A percentile compares a stretch with the other conserved stretches of the same genome.
These are phyloP conservation scores for Chrysomallon squamiferum DNA, from an alignment of 1,140 invertebrate genomes.

Conservation along the genomic window DNA sequence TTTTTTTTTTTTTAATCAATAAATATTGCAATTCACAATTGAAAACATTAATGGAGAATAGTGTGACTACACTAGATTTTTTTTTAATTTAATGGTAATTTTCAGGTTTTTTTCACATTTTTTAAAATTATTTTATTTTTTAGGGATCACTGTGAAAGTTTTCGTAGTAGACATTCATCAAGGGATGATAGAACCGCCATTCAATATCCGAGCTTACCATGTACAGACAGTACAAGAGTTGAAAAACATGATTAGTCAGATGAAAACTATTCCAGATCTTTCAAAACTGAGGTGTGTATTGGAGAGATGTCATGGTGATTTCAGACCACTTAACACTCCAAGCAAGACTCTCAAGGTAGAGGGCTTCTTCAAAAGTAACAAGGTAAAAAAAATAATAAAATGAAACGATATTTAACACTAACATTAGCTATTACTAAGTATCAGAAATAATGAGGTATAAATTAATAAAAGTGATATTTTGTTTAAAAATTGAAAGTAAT, in stretches of 20 bases:
- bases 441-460: too few species aligned
- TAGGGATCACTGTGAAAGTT: conserved; percentile 71
- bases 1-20: too few species aligned
- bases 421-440: too few species aligned
- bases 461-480: too few species aligned
- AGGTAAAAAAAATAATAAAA: conserved; percentile 54
- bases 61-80: too few species aligned
- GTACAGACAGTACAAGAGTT: conserved; percentile 70
- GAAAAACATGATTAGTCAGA: conserved; percentile 66
- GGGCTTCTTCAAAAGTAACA: conserved; percentile 67
- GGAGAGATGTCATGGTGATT: conserved; percentile 66
- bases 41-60: too few species aligned
- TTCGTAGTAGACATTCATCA: conserved; percentile 71
- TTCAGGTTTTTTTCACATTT: too few species aligned
- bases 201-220: conserved; percentile 69
- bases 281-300: conserved; percentile 66
- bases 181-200: conserved; percentile 70
- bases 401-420: too few species aligned
- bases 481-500: too few species aligned
- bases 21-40: too few species aligned
- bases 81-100: too few species aligned
- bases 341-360: conserved; percentile 65
- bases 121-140: too few species aligned
- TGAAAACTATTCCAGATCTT: conserved; percentile 19
- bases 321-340: conserved; percentile 65